Evolutionary conservation across 2,797 vertebrate species (phyloP).

Genomic region (Anguilla marmorata): DNA sequence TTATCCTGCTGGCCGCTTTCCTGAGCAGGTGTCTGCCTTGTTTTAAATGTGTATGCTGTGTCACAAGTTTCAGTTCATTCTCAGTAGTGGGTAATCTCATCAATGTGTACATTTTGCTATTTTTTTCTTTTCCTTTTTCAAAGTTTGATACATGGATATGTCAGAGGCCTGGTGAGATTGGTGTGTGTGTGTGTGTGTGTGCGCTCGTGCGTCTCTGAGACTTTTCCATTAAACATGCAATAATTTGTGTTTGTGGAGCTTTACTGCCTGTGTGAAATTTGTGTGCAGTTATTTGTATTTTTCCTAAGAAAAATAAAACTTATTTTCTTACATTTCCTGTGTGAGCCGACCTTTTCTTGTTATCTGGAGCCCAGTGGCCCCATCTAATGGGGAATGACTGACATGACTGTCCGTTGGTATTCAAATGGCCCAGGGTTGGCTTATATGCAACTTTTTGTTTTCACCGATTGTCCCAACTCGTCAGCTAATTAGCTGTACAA

Average conservation of each 20-base stretch:
- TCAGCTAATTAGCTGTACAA: not conserved
- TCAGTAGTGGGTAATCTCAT: slow-evolving; percentile 18
- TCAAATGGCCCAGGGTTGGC: not conserved
- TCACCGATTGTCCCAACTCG: too few species aligned
- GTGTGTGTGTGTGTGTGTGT: slow-evolving; percentile 48
- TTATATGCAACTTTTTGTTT: not conserved
- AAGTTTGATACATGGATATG: slow-evolving; percentile 40
- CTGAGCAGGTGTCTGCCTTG: slow-evolving; percentile 45
- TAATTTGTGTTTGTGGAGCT: slow-evolving; percentile 51
- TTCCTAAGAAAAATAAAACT: slow-evolving; percentile 62
- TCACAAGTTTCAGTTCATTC: slow-evolving; percentile 35
- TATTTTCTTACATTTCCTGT: slow-evolving; percentile 55
- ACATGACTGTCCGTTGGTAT: not conserved
- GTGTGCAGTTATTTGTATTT: slow-evolving; percentile 59
- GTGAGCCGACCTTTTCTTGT: not conserved
- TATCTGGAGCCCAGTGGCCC: not conserved
- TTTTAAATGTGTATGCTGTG: slow-evolving; percentile 37
- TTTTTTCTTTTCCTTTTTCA: slow-evolving; percentile 36
- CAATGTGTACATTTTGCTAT: slow-evolving; percentile 37
- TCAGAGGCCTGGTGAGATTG: slow-evolving; percentile 46
- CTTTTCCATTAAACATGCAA: slow-evolving; percentile 26
- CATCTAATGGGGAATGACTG: slow-evolving; percentile 46
- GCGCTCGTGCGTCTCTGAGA: slow-evolving; percentile 14
- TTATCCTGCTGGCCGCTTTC: slow-evolving; percentile 43
- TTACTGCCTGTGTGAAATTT: slow-evolving; percentile 57